A percentile compares a stretch with the other conserved stretches of the same genome.
These are phyloP conservation scores for Cervus canadensis DNA, from an alignment of 2,113 vertebrate genomes.

Conservation along the genomic window DNA sequence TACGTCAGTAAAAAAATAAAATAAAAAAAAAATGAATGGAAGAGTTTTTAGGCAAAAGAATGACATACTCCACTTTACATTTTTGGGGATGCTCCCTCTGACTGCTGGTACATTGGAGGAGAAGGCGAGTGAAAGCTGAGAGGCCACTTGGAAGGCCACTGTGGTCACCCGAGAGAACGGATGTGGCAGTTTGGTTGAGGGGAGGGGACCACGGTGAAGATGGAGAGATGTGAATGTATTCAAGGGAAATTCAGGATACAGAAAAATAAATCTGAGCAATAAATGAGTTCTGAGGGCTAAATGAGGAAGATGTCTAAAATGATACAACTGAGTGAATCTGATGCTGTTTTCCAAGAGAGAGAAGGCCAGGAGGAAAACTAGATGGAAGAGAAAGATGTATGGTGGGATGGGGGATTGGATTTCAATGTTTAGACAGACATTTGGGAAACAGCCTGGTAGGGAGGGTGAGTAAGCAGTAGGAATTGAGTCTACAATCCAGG, in stretches of 20 bases:
- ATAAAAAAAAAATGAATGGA: not conserved
- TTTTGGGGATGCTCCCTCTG: not conserved
- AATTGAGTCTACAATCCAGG: not conserved
- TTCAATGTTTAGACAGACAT: not conserved
- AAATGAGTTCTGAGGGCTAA: not conserved
- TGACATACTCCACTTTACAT: not conserved
- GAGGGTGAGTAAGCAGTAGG: not conserved
- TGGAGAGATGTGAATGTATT: not conserved
- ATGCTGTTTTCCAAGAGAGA: not conserved
- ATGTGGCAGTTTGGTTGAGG: fast-evolving
- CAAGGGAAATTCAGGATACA: not conserved
- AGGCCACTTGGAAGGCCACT: too few species aligned
- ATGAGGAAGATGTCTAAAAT: not conserved
- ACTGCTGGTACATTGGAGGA: not conserved
- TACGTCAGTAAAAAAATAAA: not conserved
- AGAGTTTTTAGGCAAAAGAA: not conserved
- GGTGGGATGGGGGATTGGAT: not conserved
- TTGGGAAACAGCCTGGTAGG: not conserved
- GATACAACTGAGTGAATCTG: not conserved
- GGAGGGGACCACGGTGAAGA: not conserved
- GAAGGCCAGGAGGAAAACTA: not conserved
- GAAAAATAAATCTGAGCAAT: not conserved
- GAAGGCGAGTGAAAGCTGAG: not conserved
- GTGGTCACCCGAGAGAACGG: not conserved
- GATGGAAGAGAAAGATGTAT: not conserved